Conservation (phyloP, 2,888 invertebrate genomes). For the Poecilus cupreus region DNA sequence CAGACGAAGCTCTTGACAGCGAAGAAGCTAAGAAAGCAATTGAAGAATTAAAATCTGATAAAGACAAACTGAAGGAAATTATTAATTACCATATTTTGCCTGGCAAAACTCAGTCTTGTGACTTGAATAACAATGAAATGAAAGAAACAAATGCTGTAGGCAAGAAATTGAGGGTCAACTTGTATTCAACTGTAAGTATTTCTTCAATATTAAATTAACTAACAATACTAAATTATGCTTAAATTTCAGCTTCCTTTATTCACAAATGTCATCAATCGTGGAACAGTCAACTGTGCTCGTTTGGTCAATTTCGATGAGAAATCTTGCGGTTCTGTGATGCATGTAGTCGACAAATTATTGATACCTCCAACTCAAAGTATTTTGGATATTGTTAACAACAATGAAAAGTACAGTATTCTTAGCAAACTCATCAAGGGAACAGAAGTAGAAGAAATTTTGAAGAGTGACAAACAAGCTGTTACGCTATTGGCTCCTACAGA, state of each 20-base stretch:
- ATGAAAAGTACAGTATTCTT: conserved; percentile 72
- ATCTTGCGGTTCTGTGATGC: conserved; percentile 81
- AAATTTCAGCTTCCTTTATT: conserved; percentile 74
- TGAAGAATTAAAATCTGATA: conserved; percentile 70
- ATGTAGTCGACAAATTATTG: conserved; percentile 79
- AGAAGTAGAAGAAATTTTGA: conserved; percentile 73
- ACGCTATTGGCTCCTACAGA: conserved; percentile 78
- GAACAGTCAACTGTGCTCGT: conserved; percentile 81
- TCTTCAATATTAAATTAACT: background rate
- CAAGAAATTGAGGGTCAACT: conserved; percentile 76
- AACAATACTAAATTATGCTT: conserved; percentile 33
- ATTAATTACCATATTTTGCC: conserved; percentile 79
- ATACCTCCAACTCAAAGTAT: conserved; percentile 74
- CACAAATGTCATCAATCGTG: conserved; percentile 76
- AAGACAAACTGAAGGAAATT: conserved; percentile 75
- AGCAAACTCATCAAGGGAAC: conserved; percentile 72
- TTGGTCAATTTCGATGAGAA: conserved; percentile 78
- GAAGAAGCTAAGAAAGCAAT: conserved; percentile 70
- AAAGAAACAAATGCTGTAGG: conserved; percentile 73
- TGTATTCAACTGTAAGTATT: conserved; percentile 76
- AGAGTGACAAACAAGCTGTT: conserved; percentile 71
- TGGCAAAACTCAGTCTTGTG: conserved; percentile 76
- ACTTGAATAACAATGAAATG: conserved; percentile 75
- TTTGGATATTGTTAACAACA: conserved; percentile 72
- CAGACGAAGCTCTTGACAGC: conserved; percentile 78